Evolutionary conservation across 2,113 vertebrate genomes (phyloP).

Genomic region (Pardalotus punctatus): DNA sequence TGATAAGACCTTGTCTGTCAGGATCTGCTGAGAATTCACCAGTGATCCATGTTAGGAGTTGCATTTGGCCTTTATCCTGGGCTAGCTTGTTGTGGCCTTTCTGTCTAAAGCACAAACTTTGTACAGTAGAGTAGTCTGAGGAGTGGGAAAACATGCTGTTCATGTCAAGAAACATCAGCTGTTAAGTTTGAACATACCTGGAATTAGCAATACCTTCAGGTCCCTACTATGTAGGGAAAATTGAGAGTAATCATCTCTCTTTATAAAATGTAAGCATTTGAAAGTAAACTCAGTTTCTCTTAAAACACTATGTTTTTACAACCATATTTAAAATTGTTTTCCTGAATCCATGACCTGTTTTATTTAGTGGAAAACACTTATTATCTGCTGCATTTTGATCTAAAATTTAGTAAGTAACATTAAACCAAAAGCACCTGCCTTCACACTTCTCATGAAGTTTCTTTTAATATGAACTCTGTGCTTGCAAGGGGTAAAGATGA

Average conservation of each 20-base stretch:
- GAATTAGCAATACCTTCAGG: background rate
- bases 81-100: background rate
- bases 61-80: background rate
- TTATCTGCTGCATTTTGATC: background rate
- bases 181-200: background rate
- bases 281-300: background rate
- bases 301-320: background rate
- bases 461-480: background rate
- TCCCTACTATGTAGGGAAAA: background rate
- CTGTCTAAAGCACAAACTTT: background rate
- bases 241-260: background rate
- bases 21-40: background rate
- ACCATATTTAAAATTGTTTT: background rate
- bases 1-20: background rate
- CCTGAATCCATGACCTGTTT: background rate
- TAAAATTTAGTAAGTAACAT: background rate
- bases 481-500: background rate
- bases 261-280: background rate
- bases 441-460: background rate
- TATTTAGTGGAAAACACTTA: background rate
- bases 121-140: background rate
- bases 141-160: background rate
- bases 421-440: background rate
- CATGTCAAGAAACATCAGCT: background rate
- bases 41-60: background rate